phyloP scores from a whole-genome alignment of 2,888 invertebrate genomes.

The Campopleginae sp. region DNA sequence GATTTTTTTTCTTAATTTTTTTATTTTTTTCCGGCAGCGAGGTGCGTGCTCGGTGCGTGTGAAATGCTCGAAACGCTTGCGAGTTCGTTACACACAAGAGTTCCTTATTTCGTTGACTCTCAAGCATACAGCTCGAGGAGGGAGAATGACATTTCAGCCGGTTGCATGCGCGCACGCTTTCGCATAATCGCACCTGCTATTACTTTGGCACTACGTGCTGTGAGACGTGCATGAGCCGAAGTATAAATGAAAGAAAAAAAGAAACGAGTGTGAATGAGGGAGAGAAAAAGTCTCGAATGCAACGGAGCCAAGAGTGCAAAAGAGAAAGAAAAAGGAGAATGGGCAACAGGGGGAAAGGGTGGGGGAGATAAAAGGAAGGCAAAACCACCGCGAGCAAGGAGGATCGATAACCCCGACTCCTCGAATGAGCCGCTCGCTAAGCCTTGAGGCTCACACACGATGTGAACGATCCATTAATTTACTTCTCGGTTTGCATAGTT shows the following conservation, averaged over 20 bases:
- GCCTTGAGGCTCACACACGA: conserved; percentile 62
- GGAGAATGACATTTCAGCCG: conserved; percentile 79
- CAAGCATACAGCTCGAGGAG: conserved; percentile 52
- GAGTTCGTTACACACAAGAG: conserved; percentile 39
- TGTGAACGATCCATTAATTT: conserved; percentile 71
- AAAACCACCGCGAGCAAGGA: conserved; percentile 50
- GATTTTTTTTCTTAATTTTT: conserved; percentile 10
- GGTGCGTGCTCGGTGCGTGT: conserved; percentile 65
- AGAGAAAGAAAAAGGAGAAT: conserved; percentile 30
- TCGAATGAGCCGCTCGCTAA: conserved; percentile 51
- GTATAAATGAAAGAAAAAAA: conserved; percentile 41
- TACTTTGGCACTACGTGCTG: conserved; percentile 65
- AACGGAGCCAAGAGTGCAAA: conserved; percentile 23
- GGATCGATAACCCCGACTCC: conserved; percentile 70
- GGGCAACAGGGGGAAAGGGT: conserved; percentile 9
- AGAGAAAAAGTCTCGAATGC: conserved; percentile 41
- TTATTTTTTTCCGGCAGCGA: conserved; percentile 22
- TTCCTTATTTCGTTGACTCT: conserved; percentile 35
- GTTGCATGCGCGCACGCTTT: conserved; percentile 77
- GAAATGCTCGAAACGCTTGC: conserved; percentile 69
- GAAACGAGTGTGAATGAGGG: conserved; percentile 52
- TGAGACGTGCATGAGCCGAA: conserved; percentile 26
- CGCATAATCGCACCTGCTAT: conserved; percentile 80
- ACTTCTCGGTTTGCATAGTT: conserved; percentile 51
- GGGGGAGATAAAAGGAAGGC: conserved; percentile 49